Evolutionary conservation across 2,888 invertebrate genomes (phyloP).

Genomic region (Amiota minor): DNA sequence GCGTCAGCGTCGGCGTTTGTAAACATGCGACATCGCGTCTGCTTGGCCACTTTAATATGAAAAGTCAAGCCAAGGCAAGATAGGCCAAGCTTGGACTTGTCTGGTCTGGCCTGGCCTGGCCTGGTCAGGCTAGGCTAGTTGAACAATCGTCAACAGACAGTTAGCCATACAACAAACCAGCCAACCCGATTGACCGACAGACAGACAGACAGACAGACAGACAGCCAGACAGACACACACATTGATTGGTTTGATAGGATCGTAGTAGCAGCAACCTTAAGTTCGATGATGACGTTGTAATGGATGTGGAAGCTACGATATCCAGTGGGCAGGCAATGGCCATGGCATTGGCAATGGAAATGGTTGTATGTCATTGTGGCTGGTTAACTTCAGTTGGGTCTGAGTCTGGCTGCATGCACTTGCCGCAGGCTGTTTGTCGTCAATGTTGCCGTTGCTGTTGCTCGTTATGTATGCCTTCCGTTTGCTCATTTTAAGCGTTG

Average conservation of each 20-base stretch:
- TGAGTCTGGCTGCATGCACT: slow-evolving; percentile 33
- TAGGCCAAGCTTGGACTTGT: neutral
- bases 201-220: slow-evolving; percentile 34
- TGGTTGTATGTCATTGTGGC: slow-evolving; percentile 23
- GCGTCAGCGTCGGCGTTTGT: slow-evolving; percentile 48
- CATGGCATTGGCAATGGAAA: neutral
- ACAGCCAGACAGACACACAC: slow-evolving; percentile 51
- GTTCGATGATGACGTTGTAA: no score
- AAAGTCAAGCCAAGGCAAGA: no score
- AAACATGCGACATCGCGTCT: slow-evolving; percentile 65
- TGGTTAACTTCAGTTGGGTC: slow-evolving; percentile 3
- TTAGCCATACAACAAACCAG: no score
- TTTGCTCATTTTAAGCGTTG: slow-evolving; percentile 64
- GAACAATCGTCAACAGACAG: no score
- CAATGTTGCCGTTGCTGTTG: slow-evolving; percentile 30
- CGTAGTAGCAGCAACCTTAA: slow-evolving; percentile 28
- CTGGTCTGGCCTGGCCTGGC: no score
- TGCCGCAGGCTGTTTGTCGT: slow-evolving; percentile 30
- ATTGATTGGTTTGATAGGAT: slow-evolving; percentile 57
- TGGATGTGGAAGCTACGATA: slow-evolving; percentile 27
- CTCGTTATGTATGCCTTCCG: slow-evolving; percentile 64
- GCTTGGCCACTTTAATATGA: slow-evolving; percentile 48
- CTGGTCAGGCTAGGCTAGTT: no score
- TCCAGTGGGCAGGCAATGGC: slow-evolving; percentile 34
- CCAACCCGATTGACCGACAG: slow-evolving; percentile 6